A percentile compares a stretch with the other conserved stretches of the same genome.
These are phyloP conservation scores for Drosophila limbata DNA, from an alignment of 2,888 invertebrate genomes.

Conservation along the genomic window DNA sequence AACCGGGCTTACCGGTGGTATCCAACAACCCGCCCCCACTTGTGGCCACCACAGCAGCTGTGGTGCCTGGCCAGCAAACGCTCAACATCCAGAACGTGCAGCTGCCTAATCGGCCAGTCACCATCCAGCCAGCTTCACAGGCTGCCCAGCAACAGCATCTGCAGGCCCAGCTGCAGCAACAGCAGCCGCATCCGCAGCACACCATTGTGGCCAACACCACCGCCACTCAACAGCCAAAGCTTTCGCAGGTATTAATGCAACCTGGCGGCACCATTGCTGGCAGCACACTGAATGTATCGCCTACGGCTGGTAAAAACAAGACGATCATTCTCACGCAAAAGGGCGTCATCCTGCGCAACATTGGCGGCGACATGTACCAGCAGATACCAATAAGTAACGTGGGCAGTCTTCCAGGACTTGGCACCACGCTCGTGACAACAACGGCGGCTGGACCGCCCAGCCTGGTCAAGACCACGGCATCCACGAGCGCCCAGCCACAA, in stretches of 20 bases:
- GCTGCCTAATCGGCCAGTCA: constrained; percentile 84
- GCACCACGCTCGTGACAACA: constrained; percentile 82
- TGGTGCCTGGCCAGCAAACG: constrained; percentile 73
- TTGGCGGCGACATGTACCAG: constrained; percentile 85
- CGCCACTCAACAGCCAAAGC: constrained; percentile 84
- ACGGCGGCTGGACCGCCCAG: constrained; percentile 84
- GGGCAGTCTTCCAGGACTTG: constrained; percentile 79
- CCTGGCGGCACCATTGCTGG: constrained; percentile 69
- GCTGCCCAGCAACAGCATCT: constrained; percentile 85
- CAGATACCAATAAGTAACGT: constrained; percentile 85
- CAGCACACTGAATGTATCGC: constrained; percentile 73
- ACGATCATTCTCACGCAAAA: constrained; percentile 85
- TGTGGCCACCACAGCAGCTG: constrained; percentile 80
- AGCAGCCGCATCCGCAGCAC: constrained; percentile 83
- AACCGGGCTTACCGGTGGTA: constrained; percentile 66
- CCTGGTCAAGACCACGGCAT: constrained; percentile 82
- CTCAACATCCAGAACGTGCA: constrained; percentile 85
- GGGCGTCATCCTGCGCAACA: constrained; percentile 84
- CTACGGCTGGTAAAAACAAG: constrained; percentile 81
- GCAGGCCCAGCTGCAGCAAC: constrained; percentile 84
- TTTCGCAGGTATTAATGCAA: constrained; percentile 85
- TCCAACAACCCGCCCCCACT: constrained; percentile 84
- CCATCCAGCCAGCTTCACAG: constrained; percentile 85
- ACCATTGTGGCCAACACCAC: constrained; percentile 84
- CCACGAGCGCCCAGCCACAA: constrained; percentile 73